These are phyloP conservation scores for Xiphorhynchus erythropygius DNA, from an alignment of 2,797 vertebrate genomes.

Conservation along the genomic window DNA sequence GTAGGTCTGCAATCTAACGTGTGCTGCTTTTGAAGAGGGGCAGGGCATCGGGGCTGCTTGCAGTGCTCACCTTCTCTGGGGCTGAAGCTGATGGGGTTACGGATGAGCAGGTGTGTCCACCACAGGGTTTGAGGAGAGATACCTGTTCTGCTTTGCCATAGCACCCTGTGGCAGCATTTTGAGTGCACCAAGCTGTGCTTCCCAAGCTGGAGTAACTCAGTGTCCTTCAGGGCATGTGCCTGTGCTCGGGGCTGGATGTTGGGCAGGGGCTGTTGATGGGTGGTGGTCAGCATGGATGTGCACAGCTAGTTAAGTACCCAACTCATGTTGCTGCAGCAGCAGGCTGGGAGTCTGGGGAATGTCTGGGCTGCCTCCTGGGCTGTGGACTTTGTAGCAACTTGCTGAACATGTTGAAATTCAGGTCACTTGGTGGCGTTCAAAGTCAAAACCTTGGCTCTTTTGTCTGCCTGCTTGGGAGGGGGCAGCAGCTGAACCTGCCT, in stretches of 20 bases:
- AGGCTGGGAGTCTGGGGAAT: neutral
- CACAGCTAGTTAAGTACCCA: fast-evolving
- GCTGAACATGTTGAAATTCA: neutral
- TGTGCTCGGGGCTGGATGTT: neutral
- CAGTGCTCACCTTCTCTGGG: neutral
- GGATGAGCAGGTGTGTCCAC: fast-evolving
- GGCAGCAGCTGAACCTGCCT: neutral
- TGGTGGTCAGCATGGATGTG: neutral
- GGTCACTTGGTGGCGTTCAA: neutral
- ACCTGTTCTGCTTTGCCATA: neutral
- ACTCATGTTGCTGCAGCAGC: neutral
- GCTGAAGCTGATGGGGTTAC: neutral
- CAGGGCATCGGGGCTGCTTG: neutral
- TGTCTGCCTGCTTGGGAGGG: neutral
- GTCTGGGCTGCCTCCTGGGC: neutral
- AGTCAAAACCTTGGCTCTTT: neutral
- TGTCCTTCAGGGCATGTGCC: neutral
- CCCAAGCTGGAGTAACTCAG: neutral
- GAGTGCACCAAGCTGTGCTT: neutral
- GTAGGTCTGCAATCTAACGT: neutral
- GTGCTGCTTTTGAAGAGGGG: neutral
- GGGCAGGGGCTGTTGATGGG: neutral
- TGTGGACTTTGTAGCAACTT: neutral
- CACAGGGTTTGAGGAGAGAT: fast-evolving
- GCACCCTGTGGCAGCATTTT: neutral